Evolutionary conservation across 2,888 invertebrate genomes (phyloP).

Genomic region (Lydus trimaculatus): DNA sequence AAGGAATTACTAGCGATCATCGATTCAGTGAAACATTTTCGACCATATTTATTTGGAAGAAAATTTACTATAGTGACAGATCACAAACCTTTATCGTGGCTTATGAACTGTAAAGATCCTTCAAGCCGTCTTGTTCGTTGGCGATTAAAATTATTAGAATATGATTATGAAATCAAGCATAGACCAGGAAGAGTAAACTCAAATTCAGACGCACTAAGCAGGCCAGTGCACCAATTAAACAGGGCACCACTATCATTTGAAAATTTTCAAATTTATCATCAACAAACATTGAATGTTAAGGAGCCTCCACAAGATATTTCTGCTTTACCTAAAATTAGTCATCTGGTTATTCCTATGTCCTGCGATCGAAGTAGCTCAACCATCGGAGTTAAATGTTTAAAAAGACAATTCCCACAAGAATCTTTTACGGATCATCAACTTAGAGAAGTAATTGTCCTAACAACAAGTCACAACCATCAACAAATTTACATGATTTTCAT

Average conservation of each 20-base stretch:
- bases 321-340: neutral
- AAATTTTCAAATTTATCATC: neutral
- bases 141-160: constrained; percentile 48
- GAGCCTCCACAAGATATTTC: neutral
- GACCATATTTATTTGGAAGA: constrained; percentile 18
- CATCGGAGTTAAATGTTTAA: neutral
- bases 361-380: neutral
- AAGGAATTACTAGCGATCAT: constrained; percentile 30
- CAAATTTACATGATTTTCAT: neutral
- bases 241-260: too few species aligned
- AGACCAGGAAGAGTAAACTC: constrained; percentile 46
- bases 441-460: neutral
- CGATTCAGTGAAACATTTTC: constrained; percentile 20
- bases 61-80: constrained; percentile 43
- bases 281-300: neutral
- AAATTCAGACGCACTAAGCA: constrained; percentile 38
- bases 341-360: neutral
- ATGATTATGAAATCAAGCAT: constrained; percentile 45
- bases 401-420: neutral
- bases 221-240: neutral
- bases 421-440: neutral
- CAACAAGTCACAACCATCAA: neutral
- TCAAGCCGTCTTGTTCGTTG: constrained; percentile 46
- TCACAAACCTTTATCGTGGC: constrained; percentile 51
- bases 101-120: constrained; percentile 48